Conservation (phyloP, 2,113 vertebrate species). For the Chrysemys picta region DNA sequence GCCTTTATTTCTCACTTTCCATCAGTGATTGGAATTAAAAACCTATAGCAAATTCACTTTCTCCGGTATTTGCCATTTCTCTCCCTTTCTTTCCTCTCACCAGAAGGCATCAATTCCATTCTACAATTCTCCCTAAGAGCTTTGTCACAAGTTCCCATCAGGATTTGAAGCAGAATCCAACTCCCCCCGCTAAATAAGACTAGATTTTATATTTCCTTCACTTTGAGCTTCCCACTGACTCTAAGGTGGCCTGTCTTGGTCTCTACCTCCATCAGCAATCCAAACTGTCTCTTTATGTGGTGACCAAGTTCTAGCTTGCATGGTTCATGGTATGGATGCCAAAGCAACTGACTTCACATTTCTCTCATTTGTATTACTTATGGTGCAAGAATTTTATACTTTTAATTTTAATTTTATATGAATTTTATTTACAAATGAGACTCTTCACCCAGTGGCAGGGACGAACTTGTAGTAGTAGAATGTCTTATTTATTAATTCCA, state of each 20-base stretch:
- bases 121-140: background rate
- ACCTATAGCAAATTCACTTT: background rate
- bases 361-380: fast-evolving
- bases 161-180: background rate
- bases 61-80: background rate
- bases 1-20: background rate
- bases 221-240: background rate
- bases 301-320: background rate
- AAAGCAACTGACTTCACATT: background rate
- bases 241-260: background rate
- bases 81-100: fast-evolving
- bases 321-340: background rate
- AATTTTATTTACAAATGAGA: background rate
- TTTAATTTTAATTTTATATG: too few species aligned
- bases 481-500: background rate
- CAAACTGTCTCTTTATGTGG: background rate
- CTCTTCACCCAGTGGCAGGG: background rate
- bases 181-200: background rate
- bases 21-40: background rate
- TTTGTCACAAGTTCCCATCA: background rate
- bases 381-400: background rate
- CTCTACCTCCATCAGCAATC: background rate
- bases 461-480: background rate
- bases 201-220: background rate
- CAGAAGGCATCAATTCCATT: background rate